Evolutionary conservation across 1,140 invertebrate species (phyloP), one percentile per base, ranked within the genome.

Genomic region (Lucilia sericata): DNA sequence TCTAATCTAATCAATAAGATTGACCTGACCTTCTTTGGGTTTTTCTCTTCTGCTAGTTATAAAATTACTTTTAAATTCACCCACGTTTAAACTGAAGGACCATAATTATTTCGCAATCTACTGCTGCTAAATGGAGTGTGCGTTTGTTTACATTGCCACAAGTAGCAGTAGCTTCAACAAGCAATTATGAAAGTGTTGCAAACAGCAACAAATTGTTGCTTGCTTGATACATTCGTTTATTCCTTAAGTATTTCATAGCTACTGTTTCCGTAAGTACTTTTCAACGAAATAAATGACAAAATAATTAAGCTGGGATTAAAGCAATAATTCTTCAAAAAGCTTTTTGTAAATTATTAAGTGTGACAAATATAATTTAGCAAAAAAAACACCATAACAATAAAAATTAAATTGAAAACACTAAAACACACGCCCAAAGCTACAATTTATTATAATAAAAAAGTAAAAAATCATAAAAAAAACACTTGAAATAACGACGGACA

Each of bases 301-400:
- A 60, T 14, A 60, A 60, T 60, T n/a, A 70, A 70, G 65, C 65
- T 70, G n/a, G 65, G 65, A 70, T 70, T 70, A 70, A 21, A 21
- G 7, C 10, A 21, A 70, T 70, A 25, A 70, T 70, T 21, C n/a
- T 12, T 21, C 9, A 70, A 55, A 4, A 17, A 19, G 17, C 19
- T 70, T 70, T 21, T 70, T 70, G n/a, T 25, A 21, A 19, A 70
- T 25, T 70, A 70, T 70, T 70, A 70, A 70, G 65, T 70, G 65
- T 70, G 65, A 70, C 65, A 70, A 70, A 70, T 70, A 70, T 21
- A 70, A 21, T 70, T 21, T 70, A 25, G 8, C 3, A 12, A 10
- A 70, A 19, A n/a, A n/a, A 17, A 60, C 13, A 60, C 8, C n/a
- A 60, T 60, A 17, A 60, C 14, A 60, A 60, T 17, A 60, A 60